phyloP scores from a whole-genome alignment of 2,113 vertebrate species.

The Cinclus cinclus region DNA sequence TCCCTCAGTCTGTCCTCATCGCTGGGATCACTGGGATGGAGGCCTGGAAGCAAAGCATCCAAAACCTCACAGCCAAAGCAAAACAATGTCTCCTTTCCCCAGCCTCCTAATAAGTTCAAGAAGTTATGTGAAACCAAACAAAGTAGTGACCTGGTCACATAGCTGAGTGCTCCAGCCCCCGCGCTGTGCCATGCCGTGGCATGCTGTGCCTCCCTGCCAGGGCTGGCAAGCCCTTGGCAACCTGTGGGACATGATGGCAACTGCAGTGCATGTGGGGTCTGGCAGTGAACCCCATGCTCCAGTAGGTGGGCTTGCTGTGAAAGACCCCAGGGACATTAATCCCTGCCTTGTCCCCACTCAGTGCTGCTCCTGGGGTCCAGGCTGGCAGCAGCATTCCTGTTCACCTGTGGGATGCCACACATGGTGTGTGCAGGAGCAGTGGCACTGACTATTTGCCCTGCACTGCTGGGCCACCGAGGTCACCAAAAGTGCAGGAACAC shows the following conservation, averaged over 20 bases:
- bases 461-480: fast-evolving
- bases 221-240: background rate
- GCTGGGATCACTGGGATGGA: background rate
- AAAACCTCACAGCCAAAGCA: constrained; percentile 45
- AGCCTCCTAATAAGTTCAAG: constrained; percentile 50
- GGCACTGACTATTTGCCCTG: background rate
- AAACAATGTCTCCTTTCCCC: constrained; percentile 53
- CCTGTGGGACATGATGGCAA: background rate
- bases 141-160: constrained; percentile 23
- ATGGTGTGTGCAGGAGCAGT: background rate
- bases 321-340: background rate
- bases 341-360: fast-evolving
- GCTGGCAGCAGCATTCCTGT: background rate
- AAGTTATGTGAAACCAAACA: constrained; percentile 50
- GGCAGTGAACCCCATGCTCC: fast-evolving
- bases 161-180: background rate
- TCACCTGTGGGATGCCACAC: background rate
- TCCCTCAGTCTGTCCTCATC: background rate
- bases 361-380: background rate
- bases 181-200: fast-evolving
- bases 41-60: background rate
- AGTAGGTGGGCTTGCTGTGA: fast-evolving
- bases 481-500: background rate
- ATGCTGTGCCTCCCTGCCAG: background rate
- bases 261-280: fast-evolving